Percentiles rank a stretch among this genome's conserved stretches.
These are phyloP conservation scores for Epinotia ramella DNA, from an alignment of 2,888 invertebrate genomes.

Conservation along the genomic window DNA sequence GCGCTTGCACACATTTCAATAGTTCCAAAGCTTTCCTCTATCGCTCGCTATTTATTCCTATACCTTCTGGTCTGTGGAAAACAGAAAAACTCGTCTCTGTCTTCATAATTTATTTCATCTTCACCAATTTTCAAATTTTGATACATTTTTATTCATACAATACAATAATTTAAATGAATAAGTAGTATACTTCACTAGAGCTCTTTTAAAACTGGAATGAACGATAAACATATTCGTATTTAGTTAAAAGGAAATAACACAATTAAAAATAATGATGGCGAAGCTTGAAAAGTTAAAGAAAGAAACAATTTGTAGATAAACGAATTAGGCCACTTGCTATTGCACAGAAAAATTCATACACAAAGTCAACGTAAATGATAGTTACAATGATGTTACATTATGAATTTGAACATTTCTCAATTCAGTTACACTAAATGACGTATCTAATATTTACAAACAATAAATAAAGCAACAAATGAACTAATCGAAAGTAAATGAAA, in stretches of 20 bases:
- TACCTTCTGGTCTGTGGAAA: background rate
- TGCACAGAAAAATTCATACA: conserved; percentile 71
- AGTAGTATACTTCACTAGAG: conserved; percentile 80
- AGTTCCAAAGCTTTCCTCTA: conserved; percentile 48
- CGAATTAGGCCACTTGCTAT: conserved; percentile 77
- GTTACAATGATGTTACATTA: conserved; percentile 55
- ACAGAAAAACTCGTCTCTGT: conserved; percentile 62
- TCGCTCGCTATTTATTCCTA: conserved; percentile 11
- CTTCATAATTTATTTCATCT: conserved; percentile 84
- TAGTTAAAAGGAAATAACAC: conserved; percentile 82
- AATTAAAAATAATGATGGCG: conserved; percentile 72
- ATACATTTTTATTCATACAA: conserved; percentile 82
- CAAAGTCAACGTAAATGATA: conserved; percentile 54
- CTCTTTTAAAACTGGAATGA: conserved; percentile 84
- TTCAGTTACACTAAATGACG: conserved; percentile 66
- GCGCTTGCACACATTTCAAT: conserved; percentile 66
- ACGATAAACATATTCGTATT: conserved; percentile 82
- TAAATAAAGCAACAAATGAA: conserved; percentile 81
- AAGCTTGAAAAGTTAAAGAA: conserved; percentile 68
- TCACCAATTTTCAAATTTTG: conserved; percentile 83
- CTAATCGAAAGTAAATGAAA: conserved; percentile 63
- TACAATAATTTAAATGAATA: conserved; percentile 85
- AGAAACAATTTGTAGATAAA: conserved; percentile 55
- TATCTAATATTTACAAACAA: conserved; percentile 81
- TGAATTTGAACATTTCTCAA: conserved; percentile 70